Percentiles rank a stretch among this genome's conserved stretches.
phyloP scores from a whole-genome alignment of 2,797 vertebrate species.

The Furcifer pardalis region DNA sequence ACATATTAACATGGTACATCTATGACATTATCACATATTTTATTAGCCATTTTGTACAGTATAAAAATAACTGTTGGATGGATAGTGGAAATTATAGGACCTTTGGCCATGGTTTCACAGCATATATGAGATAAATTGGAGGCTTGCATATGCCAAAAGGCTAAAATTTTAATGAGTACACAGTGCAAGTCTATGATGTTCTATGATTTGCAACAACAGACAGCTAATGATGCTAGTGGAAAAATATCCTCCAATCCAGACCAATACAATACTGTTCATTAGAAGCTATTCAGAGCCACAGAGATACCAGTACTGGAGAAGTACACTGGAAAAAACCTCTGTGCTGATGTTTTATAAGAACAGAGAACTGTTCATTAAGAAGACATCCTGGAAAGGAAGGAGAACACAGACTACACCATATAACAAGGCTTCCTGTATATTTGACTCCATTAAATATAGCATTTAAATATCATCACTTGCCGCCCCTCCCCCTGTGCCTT shows the following conservation, averaged over 20 bases:
- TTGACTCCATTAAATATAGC: neutral
- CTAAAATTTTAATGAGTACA: neutral
- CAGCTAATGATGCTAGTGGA: too few relatives aligned
- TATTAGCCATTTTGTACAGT: neutral
- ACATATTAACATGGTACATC: neutral
- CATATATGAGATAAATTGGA: neutral
- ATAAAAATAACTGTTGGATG: neutral
- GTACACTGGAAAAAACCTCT: neutral
- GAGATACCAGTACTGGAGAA: neutral
- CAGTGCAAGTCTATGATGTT: too few relatives aligned
- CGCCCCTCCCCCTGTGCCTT: too few relatives aligned
- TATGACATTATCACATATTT: neutral
- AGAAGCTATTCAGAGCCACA: neutral
- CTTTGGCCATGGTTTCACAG: neutral
- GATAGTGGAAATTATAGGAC: neutral
- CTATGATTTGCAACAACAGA: too few relatives aligned
- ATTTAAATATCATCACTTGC: too few relatives aligned
- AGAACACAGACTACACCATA: neutral
- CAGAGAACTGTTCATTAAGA: neutral
- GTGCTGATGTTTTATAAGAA: slow-evolving; percentile 13
- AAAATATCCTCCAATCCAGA: too few relatives aligned
- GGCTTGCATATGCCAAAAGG: neutral
- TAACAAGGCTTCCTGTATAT: neutral
- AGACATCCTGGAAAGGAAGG: neutral
- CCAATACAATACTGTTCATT: neutral